Evolutionary conservation across 2,888 invertebrate genomes (phyloP), one percentile per base, ranked within the genome.

Genomic region (Pollenia angustigena): DNA sequence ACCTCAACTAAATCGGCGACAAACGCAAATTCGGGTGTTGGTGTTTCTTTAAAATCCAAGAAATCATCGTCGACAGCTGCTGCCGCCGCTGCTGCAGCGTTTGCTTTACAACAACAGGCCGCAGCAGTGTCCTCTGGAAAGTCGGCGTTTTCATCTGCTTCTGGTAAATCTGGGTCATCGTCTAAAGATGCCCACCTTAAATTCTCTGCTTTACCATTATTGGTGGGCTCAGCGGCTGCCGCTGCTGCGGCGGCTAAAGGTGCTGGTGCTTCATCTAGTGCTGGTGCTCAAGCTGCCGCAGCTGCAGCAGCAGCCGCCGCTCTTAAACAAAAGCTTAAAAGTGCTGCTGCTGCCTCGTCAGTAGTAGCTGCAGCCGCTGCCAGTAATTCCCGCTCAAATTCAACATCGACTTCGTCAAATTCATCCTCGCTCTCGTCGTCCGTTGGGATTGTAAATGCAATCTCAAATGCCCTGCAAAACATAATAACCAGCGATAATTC

Each of bases 401-500:
- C 93, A 62, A 90, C 90, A n/a, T 91, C 92, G 14, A 90, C 92
- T 78, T 92, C 93, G 66, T 92, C 93, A 52, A 92, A 92, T 81
- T 91, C 92, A 46, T 93, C 93, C 16, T 91, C 93, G 56, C 85
- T 92, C 12, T 92, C 92, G 7, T 92, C 93, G 16, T 92, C 93
- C 44, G 92, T 90, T 79, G 92, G 92, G 46, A 91, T 92, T 84
- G 92, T 92, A 60, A 92, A 92, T 88, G 92, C 91, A 71, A 91
- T 92, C 66, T 92, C 92, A 16, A 92, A 90, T 69, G 92, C 91
- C 40, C 87, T 92, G 88, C 92, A 93, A 85, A 92, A 91, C 79
- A 89, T 95, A 94, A 90, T 95, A 94, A 96, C 97, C 94, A 96
- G 97, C 95, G 96, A 96, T 94, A 97, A 96, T 94, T 96, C 97